Evolutionary conservation across 2,797 vertebrate genomes (phyloP), one percentile per base, ranked within the genome.

Genomic region (Phrynocephalus vlangalii): DNA sequence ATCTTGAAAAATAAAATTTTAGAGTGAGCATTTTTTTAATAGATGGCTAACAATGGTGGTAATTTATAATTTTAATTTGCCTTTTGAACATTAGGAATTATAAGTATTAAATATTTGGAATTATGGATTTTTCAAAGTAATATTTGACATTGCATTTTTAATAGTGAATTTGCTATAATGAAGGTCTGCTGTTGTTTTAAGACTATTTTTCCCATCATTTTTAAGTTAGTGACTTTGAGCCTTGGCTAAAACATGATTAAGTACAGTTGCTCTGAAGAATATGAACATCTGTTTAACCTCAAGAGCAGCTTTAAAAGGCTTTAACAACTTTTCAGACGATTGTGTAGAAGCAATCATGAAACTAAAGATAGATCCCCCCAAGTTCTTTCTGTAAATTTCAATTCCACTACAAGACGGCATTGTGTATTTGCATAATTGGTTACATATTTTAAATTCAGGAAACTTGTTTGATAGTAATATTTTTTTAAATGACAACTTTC

Each of bases 301-400:
- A 73, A 80, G 50, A 81, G 16, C 85, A 73, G 85, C 85, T 86
- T 80, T 86, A 71, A 44, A 68, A 63, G 63, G 85, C n/a, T 86
- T 86, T 86, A 86, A 86, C 81, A 86, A 81, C 68, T 81, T 50
- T 78, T 83, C 28, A 48, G 78, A 73, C 52, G 78, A 86, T 81
- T 86, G 52, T 71, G 85, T 33, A 81, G 56, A 75, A 72, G 56
- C 85, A 81, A 75, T 81, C 79, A 66, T 81, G 85, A 86, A 86
- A 76, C 84, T 50, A 48, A 75, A 81, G 77, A 72, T 80, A 86
- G 38, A 86, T 72, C 50, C 80, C 33, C 33, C 44, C 48, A 86
- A 81, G 24, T 81, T 81, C 78, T 80, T 22, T 60, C 68, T 30
- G 26, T 73, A 86, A 68, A 81, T 75, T 73, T 7, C 52, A 81